Evolutionary conservation across 1,140 invertebrate species (phyloP).

Genomic region (Trissolcus basalis): DNA sequence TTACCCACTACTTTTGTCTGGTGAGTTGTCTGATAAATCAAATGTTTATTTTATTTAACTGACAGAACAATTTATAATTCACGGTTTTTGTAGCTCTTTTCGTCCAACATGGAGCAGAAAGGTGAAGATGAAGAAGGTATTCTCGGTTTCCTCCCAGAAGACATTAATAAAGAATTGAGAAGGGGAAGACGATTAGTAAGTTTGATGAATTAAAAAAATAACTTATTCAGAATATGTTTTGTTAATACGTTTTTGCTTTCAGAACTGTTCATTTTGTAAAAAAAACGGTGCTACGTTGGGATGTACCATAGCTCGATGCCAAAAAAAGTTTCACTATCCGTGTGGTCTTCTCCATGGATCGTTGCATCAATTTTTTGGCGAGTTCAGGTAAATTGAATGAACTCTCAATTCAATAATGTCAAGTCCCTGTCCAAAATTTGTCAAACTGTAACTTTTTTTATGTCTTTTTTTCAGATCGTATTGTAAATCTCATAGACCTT

Average conservation of each 20-base stretch:
- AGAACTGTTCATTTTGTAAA: slow-evolving; percentile 80
- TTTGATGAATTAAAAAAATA: slow-evolving; percentile 6
- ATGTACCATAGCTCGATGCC: slow-evolving; percentile 78
- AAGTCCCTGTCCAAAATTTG: no score
- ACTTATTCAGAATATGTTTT: slow-evolving; percentile 7
- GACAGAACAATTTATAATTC: slow-evolving; percentile 10
- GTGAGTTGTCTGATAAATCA: slow-evolving; percentile 62
- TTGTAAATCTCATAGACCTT: slow-evolving; percentile 78
- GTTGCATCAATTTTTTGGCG: slow-evolving; percentile 79
- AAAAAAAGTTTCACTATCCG: slow-evolving; percentile 79
- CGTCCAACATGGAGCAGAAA: slow-evolving; percentile 79
- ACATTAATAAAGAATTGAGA: slow-evolving; percentile 79
- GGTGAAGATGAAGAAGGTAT: slow-evolving; percentile 80
- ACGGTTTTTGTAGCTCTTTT: slow-evolving; percentile 77
- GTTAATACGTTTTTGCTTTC: background rate
- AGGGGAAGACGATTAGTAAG: slow-evolving; percentile 78
- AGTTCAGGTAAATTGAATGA: slow-evolving; percentile 76
- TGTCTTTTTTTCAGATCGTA: slow-evolving; percentile 75
- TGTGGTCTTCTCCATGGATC: slow-evolving; percentile 79
- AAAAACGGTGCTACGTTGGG: slow-evolving; percentile 80
- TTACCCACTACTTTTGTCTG: slow-evolving; percentile 78
- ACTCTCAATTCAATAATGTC: no score
- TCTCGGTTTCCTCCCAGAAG: slow-evolving; percentile 79
- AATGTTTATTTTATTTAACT: slow-evolving; percentile 5
- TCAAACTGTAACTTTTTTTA: slow-evolving; percentile 5